Base-by-base conservation (phyloP, 2,113 vertebrate species). In the Cervus canadensis region DNA sequence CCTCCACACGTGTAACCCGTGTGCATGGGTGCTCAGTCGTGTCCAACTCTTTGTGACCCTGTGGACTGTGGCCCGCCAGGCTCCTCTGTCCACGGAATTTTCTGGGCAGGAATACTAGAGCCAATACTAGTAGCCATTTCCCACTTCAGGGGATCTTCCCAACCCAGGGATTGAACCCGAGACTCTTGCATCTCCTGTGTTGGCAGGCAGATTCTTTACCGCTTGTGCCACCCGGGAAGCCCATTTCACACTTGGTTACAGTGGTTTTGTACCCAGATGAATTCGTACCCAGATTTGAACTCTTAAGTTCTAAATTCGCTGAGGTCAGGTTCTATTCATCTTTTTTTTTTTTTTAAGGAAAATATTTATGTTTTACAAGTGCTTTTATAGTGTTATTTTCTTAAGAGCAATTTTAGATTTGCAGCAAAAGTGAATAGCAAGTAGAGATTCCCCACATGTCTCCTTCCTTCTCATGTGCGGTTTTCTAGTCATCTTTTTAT, bases 301-400 rank as follows among this genome's bases (percentile, higher is more conserved):
- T 87, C 10, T 71, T 12, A 67, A 28, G 25, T 67, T 85, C 15
- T 54, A 28, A 74, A 25, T 94, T 91, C 36, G 40, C 86, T 28
- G 7, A 23, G 56, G 86, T 86, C 56, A 93, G 23, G 10, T 56
- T 91, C 33, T 13, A 0, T 54, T 28, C 57, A 43, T 43, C 40
- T 71, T 86, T 96, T 57, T 81, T 93, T 50, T 71, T 40, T 93
- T 50, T 71, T 40, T 40, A 71, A 71, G n/a, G n/a, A 71, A 40
- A 40, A 36, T 71, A 71, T 36, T 71, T 71, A 71, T 71, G 67
- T 36, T 71, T 71, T 40, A 40, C n/a, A 71, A 40, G 19, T 40
- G 67, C 67, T 71, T 71, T 71, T 23, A 71, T 40, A 71, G 67
- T 0, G 1, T 40, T 71, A 23, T 71, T 71, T 71, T 40, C 10